Percentiles rank a stretch among this genome's conserved stretches.
Conservation (phyloP, 2,797 vertebrate genomes). For the Tokudaia muenninki region DNA sequence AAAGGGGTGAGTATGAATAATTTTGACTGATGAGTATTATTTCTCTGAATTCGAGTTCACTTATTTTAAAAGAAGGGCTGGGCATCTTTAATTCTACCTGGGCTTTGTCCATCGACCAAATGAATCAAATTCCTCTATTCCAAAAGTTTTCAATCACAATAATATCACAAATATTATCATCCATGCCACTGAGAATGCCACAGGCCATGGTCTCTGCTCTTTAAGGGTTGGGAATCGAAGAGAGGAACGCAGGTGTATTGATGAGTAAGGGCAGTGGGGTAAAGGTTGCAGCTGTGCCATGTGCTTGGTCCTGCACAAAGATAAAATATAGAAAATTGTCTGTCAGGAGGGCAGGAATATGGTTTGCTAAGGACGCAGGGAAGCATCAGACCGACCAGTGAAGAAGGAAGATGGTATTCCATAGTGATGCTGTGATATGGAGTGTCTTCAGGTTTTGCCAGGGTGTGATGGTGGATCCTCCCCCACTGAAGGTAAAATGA, state of each 20-base stretch:
- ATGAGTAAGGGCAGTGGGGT: background rate
- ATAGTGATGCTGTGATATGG: accelerated
- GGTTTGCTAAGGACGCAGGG: background rate
- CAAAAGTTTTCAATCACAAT: background rate
- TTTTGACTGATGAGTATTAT: background rate
- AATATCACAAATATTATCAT: background rate
- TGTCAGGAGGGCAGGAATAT: background rate
- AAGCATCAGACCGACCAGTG: background rate
- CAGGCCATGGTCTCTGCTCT: background rate
- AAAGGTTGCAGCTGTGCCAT: background rate
- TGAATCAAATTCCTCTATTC: background rate
- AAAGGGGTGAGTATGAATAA: constrained; percentile 81
- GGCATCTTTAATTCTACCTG: background rate
- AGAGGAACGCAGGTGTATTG: background rate
- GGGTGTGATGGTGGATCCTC: background rate
- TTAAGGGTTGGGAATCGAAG: background rate
- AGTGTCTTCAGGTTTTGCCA: background rate
- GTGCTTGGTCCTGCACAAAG: background rate
- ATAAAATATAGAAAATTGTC: background rate
- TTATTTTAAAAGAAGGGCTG: background rate
- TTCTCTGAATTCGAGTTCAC: background rate
- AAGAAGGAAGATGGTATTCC: background rate
- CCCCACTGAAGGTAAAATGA: background rate
- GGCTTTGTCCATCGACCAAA: background rate
- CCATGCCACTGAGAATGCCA: background rate